Conservation (phyloP, 1,140 invertebrate genomes). For the Arctopsyche grandis region DNA sequence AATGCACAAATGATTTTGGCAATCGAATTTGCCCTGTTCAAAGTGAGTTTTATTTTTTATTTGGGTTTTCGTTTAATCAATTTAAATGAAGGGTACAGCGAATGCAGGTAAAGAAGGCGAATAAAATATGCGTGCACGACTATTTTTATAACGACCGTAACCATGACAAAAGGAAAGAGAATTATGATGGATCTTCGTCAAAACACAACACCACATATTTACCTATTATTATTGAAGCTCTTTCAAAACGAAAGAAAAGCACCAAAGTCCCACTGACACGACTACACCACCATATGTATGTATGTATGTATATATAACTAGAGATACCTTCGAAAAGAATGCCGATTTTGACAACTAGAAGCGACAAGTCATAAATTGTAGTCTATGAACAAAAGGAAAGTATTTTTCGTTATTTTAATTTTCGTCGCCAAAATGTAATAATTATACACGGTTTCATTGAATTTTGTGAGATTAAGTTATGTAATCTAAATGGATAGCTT, state of each 20-base stretch:
- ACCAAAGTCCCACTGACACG: neutral
- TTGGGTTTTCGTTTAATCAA: too few species aligned
- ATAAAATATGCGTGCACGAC: constrained; percentile 42
- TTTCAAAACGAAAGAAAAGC: constrained; percentile 11
- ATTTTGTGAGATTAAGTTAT: too few species aligned
- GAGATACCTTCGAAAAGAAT: neutral
- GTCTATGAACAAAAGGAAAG: neutral
- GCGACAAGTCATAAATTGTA: constrained; percentile 15
- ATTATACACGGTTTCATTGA: neutral
- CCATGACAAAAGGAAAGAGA: constrained; percentile 41
- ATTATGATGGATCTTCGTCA: constrained; percentile 51
- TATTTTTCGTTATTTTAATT: too few species aligned
- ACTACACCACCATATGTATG: too few species aligned
- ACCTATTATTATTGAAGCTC: constrained; percentile 34
- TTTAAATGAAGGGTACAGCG: too few species aligned
- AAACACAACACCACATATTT: constrained; percentile 42
- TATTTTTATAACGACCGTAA: constrained; percentile 48
- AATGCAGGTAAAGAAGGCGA: constrained; percentile 39
- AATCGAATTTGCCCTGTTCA: too few species aligned
- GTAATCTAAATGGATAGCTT: too few species aligned
- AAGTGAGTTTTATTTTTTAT: too few species aligned
- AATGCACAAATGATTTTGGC: too few species aligned
- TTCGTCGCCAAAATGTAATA: neutral
- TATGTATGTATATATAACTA: neutral
- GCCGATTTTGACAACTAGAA: constrained; percentile 2